Evolutionary conservation across 2,888 invertebrate species (phyloP), one percentile per base, ranked within the genome.

Genomic region (Tetranychus piercei): DNA sequence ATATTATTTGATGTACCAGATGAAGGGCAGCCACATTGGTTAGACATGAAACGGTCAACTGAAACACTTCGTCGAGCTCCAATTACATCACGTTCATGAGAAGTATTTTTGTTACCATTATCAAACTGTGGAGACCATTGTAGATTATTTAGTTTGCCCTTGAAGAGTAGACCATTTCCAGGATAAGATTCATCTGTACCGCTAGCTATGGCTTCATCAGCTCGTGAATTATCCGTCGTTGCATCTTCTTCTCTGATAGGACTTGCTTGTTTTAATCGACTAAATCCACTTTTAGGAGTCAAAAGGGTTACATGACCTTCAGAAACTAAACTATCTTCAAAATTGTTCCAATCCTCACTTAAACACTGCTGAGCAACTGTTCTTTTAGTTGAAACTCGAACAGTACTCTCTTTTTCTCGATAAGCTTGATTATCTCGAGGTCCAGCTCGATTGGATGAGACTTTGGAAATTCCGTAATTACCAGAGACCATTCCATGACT

Each of bases 181-280:
- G 6, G 69, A 69, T 20, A 23, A 4, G 22, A 20, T 23, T 69
- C 69, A 23, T 69, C 69, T 11, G 69, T 69, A 20, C 20, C 69
- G 11, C 22, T 69, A 6, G 11, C 22, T 2, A 69, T 22, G 6
- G 20, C 69, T 69, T 69, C 69, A 69, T 69, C 69, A 20, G 20
- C 20, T 11, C 34, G 69, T 20, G 69, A 22, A 23, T 23, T n/a
- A 44, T 71, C 44, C 18, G 43, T 15, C 5, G 45, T 44, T 67
- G 76, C 77, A 69, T 78, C 78, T 22, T 78, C 78, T 74, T 78
- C 78, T 73, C 77, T 77, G 20, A 78, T 78, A 18, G 78, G 77
- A 55, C 77, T 78, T 6, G 78, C 73, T 45, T 78, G 77, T 22
- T 69, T 74, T 18, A 67, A 20, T 34, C 74, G 15, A 73, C 64